A percentile compares a stretch with the other conserved stretches of the same genome.
phyloP scores from a whole-genome alignment of 2,888 invertebrate genomes.

The Troides oblongomaculatus region DNA sequence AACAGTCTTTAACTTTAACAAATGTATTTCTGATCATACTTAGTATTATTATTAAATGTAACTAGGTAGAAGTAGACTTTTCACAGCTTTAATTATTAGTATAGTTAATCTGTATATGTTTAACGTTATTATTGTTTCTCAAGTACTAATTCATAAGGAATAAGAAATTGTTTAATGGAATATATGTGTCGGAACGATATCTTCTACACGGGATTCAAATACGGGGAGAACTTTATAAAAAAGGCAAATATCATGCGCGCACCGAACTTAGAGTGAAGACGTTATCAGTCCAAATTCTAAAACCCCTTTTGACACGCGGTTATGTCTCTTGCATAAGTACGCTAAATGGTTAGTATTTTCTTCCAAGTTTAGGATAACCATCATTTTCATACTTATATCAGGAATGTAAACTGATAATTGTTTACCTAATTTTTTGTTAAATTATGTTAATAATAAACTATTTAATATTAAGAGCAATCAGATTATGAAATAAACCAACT shows the following conservation, averaged over 20 bases:
- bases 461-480: too few relatives aligned
- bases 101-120: background rate
- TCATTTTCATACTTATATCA: background rate
- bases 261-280: conserved; percentile 5
- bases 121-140: background rate
- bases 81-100: too few relatives aligned
- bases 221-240: conserved; percentile 1
- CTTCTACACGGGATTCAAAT: conserved; percentile 6
- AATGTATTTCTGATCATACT: too few relatives aligned
- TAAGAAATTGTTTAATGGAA: background rate
- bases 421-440: too few relatives aligned
- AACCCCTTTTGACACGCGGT: conserved; percentile 25
- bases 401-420: background rate
- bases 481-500: too few relatives aligned
- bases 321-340: conserved; percentile 58
- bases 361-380: conserved; percentile 54
- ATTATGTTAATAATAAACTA: background rate
- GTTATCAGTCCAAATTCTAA: conserved; percentile 20
- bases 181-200: background rate
- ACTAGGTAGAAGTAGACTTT: too few relatives aligned
- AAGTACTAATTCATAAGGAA: background rate
- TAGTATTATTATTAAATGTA: too few relatives aligned
- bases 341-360: conserved; percentile 68
- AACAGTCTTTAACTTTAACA: too few relatives aligned
- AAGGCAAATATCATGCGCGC: conserved; percentile 17